These are phyloP conservation scores for Paralvinella palmiformis DNA, from an alignment of 1,140 invertebrate genomes.

Conservation along the genomic window DNA sequence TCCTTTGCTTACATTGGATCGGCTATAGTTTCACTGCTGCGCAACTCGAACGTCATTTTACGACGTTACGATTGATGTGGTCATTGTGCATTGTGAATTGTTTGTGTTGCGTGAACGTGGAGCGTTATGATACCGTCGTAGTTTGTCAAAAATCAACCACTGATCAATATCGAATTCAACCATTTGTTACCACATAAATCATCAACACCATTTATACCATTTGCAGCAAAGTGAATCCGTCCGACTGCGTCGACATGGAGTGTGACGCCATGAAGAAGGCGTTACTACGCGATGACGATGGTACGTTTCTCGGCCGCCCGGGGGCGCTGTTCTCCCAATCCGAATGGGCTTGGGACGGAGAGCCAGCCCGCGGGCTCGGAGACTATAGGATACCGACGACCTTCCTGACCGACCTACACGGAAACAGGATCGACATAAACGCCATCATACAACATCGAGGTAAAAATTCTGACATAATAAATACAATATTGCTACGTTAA, in stretches of 20 bases:
- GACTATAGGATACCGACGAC: background rate
- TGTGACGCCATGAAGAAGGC: background rate
- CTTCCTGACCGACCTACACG: background rate
- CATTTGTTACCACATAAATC: background rate
- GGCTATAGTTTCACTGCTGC: no score
- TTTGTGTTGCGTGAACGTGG: no score
- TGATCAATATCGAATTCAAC: no score
- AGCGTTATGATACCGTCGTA: no score
- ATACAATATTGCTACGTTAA: no score
- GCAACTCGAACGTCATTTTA: no score
- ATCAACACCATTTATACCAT: background rate
- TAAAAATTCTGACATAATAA: no score
- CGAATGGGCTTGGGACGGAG: background rate
- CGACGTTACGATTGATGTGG: no score
- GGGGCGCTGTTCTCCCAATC: background rate
- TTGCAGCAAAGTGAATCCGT: constrained; percentile 36
- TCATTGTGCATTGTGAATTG: no score
- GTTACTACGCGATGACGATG: background rate
- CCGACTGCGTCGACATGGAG: constrained; percentile 22
- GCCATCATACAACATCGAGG: background rate
- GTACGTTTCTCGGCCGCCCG: background rate
- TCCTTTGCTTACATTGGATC: no score
- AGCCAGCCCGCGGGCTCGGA: background rate
- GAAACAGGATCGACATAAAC: background rate
- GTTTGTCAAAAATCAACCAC: no score